These are phyloP conservation scores for Bombus difficillimus DNA, from an alignment of 1,140 invertebrate genomes.

Conservation along the genomic window DNA sequence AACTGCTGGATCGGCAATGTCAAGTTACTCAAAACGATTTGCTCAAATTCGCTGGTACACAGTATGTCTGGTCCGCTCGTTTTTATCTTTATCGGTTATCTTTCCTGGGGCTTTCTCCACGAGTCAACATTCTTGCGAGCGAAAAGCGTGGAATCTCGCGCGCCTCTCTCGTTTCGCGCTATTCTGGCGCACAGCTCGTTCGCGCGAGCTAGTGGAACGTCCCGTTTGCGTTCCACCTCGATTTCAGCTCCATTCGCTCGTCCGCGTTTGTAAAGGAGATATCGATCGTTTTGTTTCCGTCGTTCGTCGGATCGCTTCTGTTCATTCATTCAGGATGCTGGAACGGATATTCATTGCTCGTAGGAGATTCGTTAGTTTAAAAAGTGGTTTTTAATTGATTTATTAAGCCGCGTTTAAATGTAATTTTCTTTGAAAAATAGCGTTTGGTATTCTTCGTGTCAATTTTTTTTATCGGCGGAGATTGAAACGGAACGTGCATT, in stretches of 20 bases:
- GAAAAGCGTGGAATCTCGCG: constrained; percentile 18
- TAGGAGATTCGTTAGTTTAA: background rate
- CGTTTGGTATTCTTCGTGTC: too few species aligned
- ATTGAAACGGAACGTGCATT: too few species aligned
- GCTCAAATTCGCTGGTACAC: background rate
- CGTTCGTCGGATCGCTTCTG: background rate
- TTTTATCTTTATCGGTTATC: constrained; percentile 3
- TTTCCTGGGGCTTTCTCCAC: background rate
- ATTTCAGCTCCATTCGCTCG: background rate
- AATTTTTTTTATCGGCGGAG: too few species aligned
- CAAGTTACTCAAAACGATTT: constrained; percentile 1
- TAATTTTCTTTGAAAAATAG: too few species aligned
- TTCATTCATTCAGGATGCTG: background rate
- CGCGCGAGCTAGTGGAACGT: background rate
- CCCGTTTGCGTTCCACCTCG: background rate
- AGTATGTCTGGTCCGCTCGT: background rate
- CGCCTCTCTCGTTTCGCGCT: constrained; percentile 7
- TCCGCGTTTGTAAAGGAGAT: background rate
- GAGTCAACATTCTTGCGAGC: constrained; percentile 11
- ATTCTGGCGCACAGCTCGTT: background rate
- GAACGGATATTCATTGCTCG: background rate
- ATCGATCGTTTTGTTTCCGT: background rate
- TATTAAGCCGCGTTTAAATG: too few species aligned
- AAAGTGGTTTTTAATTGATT: background rate
- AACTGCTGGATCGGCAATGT: background rate